Conservation (phyloP, 2,113 vertebrate species). For the Megalops atlanticus region DNA sequence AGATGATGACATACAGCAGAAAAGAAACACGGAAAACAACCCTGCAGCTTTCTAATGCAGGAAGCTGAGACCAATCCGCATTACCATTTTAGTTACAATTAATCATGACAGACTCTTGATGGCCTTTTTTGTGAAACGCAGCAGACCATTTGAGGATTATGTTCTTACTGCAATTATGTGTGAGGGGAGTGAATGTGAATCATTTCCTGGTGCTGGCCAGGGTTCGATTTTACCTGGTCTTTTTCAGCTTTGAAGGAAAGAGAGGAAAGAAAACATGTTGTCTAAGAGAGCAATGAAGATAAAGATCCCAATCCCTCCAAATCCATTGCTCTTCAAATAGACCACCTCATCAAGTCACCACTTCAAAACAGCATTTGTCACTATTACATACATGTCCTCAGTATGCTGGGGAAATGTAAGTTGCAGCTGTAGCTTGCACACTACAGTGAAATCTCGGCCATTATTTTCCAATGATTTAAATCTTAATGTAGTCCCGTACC, state of each 20-base stretch:
- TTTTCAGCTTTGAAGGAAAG: slow-evolving; percentile 60
- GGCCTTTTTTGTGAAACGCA: slow-evolving; percentile 27
- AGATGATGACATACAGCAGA: too few species aligned
- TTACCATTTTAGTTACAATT: slow-evolving; percentile 35
- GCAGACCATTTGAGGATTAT: slow-evolving; percentile 27
- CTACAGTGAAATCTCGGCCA: neutral
- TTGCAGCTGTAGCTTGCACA: neutral
- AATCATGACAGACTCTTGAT: slow-evolving; percentile 46
- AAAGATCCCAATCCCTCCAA: too few species aligned
- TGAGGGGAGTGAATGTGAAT: slow-evolving; percentile 55
- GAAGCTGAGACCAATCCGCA: too few species aligned
- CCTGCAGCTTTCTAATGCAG: too few species aligned
- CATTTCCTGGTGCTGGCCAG: slow-evolving; percentile 62
- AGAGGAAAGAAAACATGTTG: slow-evolving; percentile 50
- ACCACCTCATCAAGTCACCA: too few species aligned
- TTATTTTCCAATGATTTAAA: neutral
- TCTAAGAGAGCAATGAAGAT: slow-evolving; percentile 48
- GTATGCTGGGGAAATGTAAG: neutral
- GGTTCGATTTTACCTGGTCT: slow-evolving; percentile 50
- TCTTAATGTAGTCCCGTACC: neutral
- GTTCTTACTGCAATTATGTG: slow-evolving; percentile 54
- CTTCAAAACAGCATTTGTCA: too few species aligned
- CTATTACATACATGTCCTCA: too few species aligned
- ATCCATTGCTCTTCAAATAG: too few species aligned
- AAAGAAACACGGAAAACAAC: too few species aligned